Conservation (phyloP, 2,888 invertebrate species). For the Sarcophaga rosellei region DNA sequence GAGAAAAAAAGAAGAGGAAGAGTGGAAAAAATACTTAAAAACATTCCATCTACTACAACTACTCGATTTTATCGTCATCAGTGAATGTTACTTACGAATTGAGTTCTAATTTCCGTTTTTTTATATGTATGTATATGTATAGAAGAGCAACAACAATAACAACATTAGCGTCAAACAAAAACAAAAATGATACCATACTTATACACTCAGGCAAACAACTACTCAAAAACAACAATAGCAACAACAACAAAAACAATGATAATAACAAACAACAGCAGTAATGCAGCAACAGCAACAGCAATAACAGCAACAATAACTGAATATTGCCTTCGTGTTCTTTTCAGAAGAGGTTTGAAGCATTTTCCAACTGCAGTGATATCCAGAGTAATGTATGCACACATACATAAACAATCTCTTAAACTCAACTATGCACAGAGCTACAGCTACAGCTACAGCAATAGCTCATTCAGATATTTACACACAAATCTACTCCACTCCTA, state of each 20-base stretch:
- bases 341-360: constrained; percentile 31
- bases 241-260: constrained; percentile 9
- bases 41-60: constrained; percentile 38
- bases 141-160: constrained; percentile 11
- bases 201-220: constrained; percentile 16
- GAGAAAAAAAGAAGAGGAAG: background rate
- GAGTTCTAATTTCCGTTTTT: constrained; percentile 64
- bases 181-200: constrained; percentile 3
- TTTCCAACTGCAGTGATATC: constrained; percentile 41
- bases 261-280: constrained; percentile 18
- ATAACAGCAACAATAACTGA: constrained; percentile 9
- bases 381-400: background rate
- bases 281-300: constrained; percentile 11
- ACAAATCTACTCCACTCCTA: background rate
- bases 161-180: background rate
- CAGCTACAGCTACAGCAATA: background rate
- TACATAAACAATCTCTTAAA: background rate
- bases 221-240: constrained; percentile 1
- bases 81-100: constrained; percentile 57
- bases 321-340: constrained; percentile 22
- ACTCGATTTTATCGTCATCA: constrained; percentile 57
- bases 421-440: too few relatives aligned
- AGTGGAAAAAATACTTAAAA: constrained; percentile 6
- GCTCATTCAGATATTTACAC: constrained; percentile 1
- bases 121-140: background rate